Evolutionary conservation across 2,888 invertebrate genomes (phyloP), one percentile per base, ranked within the genome.

Genomic region (Eupithecia vulgata): DNA sequence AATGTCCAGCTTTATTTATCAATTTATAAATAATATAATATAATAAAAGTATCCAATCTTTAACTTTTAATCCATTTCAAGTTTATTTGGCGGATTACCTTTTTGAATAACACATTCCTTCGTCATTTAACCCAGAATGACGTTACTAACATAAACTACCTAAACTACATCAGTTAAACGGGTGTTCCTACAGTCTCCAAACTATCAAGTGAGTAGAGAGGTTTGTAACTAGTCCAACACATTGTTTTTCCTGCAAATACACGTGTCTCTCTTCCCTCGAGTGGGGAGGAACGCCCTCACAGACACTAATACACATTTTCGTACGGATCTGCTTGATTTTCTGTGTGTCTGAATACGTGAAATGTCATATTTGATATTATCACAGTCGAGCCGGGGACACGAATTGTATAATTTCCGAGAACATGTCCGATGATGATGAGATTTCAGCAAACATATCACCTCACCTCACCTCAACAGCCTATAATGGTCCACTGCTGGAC

Each of bases 281-380:
- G 65, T 65, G 65, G 65, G 65, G 65, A 37, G n/a, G 10, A 65
- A 65, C 65, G 40, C 40, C 65, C 65, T 37, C 65, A n/a, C 64
- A 15, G 40, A 65, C 65, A 64, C 21, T 35, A 37, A 37, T 61
- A 21, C 13, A 65, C 40, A 40, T 40, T 25, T 42, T 25, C 40
- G 2, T 65, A 37, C 37, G 12, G 7, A 37, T 64, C 40, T 64
- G 21, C n/a, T 6, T 2, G 6, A 40, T 40, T 64, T 64, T 40
- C 34, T 35, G 17, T 30, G 35, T 64, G 34, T 17, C 48, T 52
- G 48, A 62, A 34, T 62, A 64, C 37, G 37, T 64, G 40, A 25
- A 13, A 65, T 65, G 40, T 42, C 65, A 42, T 25, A 40, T 40
- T 65, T 40, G 40, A 65, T 37, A 37, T 65, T 12, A 42, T 65